These are phyloP conservation scores for Arctopsyche grandis DNA, from an alignment of 1,140 invertebrate species.

Conservation along the genomic window DNA sequence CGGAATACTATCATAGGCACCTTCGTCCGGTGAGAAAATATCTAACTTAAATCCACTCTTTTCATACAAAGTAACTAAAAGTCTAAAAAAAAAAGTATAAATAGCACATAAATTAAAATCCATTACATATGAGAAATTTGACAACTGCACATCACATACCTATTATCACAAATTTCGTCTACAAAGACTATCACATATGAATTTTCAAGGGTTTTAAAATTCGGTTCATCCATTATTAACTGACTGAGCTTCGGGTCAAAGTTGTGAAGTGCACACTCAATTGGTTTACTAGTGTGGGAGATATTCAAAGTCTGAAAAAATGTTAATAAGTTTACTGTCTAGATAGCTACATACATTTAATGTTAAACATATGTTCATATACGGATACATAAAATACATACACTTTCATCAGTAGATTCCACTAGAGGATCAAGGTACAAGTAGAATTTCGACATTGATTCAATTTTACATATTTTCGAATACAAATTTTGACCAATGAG, in stretches of 20 bases:
- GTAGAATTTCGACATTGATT: constrained; percentile 59
- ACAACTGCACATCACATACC: not conserved
- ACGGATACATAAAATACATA: constrained; percentile 7
- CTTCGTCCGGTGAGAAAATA: constrained; percentile 63
- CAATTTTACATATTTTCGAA: constrained; percentile 59
- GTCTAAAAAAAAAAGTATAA: constrained; percentile 60
- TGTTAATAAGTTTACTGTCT: no score
- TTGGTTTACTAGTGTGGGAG: not conserved
- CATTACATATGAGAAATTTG: not conserved
- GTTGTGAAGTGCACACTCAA: constrained; percentile 6
- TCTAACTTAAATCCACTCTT: constrained; percentile 69
- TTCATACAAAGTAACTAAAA: constrained; percentile 70
- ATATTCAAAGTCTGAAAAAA: not conserved
- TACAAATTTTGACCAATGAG: constrained; percentile 60
- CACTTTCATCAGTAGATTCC: constrained; percentile 36
- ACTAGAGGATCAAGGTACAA: constrained; percentile 59
- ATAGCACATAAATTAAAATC: not conserved
- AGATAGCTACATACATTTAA: no score
- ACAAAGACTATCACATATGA: constrained; percentile 5
- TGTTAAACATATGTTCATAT: not conserved
- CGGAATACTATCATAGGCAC: constrained; percentile 63
- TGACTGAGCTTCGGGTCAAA: not conserved
- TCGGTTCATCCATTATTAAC: not conserved
- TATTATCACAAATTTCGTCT: not conserved
- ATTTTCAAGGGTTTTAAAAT: constrained; percentile 25